Conservation (phyloP, 2,113 vertebrate genomes). For the Piliocolobus tephrosceles region DNA sequence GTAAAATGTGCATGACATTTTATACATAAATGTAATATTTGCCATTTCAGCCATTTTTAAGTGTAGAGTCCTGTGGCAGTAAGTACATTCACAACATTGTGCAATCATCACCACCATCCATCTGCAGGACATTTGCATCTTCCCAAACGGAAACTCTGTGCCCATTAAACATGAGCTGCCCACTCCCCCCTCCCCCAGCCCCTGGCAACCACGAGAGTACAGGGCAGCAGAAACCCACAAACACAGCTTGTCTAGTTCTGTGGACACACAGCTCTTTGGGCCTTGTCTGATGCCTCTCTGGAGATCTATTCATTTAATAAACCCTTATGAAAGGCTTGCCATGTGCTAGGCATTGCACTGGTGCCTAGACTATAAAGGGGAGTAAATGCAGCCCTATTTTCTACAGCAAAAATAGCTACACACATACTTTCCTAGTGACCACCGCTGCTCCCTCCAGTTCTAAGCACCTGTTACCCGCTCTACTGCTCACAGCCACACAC, state of each 20-base stretch:
- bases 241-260: neutral
- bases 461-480: neutral
- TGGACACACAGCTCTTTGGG: neutral
- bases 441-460: neutral
- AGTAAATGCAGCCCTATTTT: no score
- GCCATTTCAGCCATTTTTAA: neutral
- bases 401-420: neutral
- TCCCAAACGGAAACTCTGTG: neutral
- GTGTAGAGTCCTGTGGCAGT: rapidly evolving
- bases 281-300: neutral
- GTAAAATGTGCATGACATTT: neutral
- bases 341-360: neutral
- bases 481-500: neutral
- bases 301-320: neutral
- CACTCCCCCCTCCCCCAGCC: neutral
- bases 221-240: neutral
- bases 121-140: neutral
- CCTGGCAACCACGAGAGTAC: neutral
- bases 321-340: neutral
- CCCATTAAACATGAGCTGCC: neutral
- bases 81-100: neutral
- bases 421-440: neutral
- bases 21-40: neutral
- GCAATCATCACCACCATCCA: neutral
- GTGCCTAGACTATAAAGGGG: neutral